Percentiles rank a stretch among this genome's conserved stretches.
Evolutionary conservation across 2,113 vertebrate genomes (phyloP).

Genomic region (Corythaeola cristata): DNA sequence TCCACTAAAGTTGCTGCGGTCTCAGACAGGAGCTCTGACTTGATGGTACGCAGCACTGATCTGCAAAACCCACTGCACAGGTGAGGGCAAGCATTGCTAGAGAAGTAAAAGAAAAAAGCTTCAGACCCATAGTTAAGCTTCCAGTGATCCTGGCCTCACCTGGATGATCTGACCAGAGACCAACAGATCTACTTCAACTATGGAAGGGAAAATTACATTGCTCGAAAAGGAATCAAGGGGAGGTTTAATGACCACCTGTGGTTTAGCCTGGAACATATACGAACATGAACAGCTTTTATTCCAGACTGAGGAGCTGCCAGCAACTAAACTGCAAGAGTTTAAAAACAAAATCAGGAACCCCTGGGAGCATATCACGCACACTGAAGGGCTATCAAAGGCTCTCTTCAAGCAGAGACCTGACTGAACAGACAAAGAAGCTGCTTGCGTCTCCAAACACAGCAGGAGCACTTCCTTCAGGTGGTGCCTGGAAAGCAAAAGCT

Average conservation of each 20-base stretch:
- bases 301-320: not conserved
- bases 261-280: not conserved
- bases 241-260: not conserved
- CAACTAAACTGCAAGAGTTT: not conserved
- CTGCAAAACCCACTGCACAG: not conserved
- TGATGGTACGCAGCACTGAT: not conserved
- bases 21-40: not conserved
- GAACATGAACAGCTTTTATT: not conserved
- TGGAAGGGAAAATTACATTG: not conserved
- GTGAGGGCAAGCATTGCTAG: too few species aligned
- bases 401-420: not conserved
- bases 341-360: not conserved
- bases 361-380: not conserved
- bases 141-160: not conserved
- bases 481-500: not conserved
- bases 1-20: not conserved
- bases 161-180: not conserved
- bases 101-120: not conserved
- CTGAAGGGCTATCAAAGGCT: not conserved
- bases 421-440: not conserved
- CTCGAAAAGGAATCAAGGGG: not conserved
- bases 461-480: not conserved
- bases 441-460: not conserved
- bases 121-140: not conserved
- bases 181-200: not conserved